Percentiles rank a stretch among this genome's conserved stretches.
These are phyloP conservation scores for Centruroides vittatus DNA, from an alignment of 1,140 invertebrate genomes.

Conservation along the genomic window DNA sequence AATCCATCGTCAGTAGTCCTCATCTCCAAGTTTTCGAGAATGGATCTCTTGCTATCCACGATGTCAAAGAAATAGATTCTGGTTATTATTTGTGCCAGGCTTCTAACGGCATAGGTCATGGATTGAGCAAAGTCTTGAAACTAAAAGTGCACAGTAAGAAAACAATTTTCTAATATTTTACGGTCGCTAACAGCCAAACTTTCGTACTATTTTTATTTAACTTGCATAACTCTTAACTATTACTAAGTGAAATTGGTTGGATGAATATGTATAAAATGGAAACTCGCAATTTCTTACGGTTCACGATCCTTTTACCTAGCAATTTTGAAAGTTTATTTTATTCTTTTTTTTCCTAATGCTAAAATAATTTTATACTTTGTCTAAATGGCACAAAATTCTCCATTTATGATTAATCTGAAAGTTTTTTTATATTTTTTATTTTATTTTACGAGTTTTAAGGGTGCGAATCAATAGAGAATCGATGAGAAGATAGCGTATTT, in stretches of 20 bases:
- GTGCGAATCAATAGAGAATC: too few species aligned
- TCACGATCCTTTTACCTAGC: neutral
- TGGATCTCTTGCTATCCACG: slow-evolving; percentile 34
- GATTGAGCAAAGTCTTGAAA: slow-evolving; percentile 46
- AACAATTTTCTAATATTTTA: neutral
- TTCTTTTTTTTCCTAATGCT: too few species aligned
- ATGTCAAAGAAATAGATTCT: slow-evolving; percentile 30
- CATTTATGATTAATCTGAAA: neutral
- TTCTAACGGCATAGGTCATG: slow-evolving; percentile 86
- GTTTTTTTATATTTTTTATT: neutral
- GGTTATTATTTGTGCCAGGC: slow-evolving; percentile 70
- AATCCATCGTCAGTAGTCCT: slow-evolving; percentile 17
- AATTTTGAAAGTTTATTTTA: too few species aligned
- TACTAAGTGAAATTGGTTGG: neutral
- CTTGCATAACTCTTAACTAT: neutral
- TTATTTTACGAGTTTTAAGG: neutral
- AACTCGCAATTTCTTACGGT: neutral
- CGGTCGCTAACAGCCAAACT: too few species aligned
- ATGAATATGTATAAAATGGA: neutral
- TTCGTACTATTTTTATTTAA: neutral
- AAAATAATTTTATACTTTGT: too few species aligned
- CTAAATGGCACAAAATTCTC: too few species aligned
- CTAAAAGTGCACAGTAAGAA: slow-evolving; percentile 36
- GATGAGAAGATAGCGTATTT: too few species aligned
- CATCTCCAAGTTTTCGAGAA: slow-evolving; percentile 30